Conservation (phyloP, 2,113 vertebrate species). For the Siniperca chuatsi region DNA sequence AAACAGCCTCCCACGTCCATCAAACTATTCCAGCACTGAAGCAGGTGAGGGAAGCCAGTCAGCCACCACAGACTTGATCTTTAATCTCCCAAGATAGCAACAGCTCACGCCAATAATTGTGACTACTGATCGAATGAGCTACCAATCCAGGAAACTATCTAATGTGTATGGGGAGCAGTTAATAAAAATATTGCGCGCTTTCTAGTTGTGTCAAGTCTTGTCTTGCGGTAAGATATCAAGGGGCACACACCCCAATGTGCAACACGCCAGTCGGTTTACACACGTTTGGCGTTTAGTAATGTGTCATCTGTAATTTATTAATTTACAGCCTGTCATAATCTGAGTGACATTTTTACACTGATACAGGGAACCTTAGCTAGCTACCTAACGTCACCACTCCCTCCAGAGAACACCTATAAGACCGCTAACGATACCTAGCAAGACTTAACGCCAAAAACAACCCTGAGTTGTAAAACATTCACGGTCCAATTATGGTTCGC, state of each 20-base stretch:
- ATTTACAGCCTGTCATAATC: conserved; percentile 21
- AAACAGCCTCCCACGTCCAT: conserved; percentile 78
- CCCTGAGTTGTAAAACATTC: conserved; percentile 33
- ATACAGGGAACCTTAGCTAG: conserved; percentile 54
- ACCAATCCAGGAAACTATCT: neutral
- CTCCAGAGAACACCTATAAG: conserved; percentile 47
- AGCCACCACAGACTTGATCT: neutral
- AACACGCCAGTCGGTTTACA: conserved; percentile 3
- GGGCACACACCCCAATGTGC: conserved; percentile 29
- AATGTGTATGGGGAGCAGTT: neutral
- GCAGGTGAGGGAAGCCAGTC: conserved; percentile 17
- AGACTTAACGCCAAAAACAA: conserved; percentile 6
- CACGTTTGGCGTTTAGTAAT: neutral
- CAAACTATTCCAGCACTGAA: conserved; percentile 67
- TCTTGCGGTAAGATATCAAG: conserved; percentile 41
- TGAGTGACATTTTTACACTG: conserved; percentile 45
- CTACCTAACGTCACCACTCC: conserved; percentile 69
- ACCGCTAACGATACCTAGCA: conserved; percentile 53
- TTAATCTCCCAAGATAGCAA: neutral
- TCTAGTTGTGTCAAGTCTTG: conserved; percentile 10
- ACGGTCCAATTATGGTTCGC: neutral
- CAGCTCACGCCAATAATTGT: neutral
- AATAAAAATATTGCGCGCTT: conserved; percentile 30
- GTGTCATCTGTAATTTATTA: conserved; percentile 9
- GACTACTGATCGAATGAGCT: neutral